Conservation (phyloP, 2,888 invertebrate genomes). For the Druceiella hillmani region DNA sequence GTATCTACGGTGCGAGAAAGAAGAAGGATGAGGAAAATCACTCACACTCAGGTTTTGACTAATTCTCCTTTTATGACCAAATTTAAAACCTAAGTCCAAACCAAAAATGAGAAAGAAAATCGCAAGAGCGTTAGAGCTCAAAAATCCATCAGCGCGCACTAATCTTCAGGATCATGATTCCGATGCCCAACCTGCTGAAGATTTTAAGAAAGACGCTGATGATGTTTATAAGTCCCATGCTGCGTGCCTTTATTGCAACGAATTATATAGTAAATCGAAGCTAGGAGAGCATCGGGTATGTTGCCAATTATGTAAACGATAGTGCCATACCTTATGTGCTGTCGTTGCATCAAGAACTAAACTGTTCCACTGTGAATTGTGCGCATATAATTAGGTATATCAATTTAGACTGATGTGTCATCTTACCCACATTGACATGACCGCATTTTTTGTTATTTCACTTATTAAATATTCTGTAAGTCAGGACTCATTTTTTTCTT, state of each 20-base stretch:
- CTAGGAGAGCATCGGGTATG: constrained; percentile 1
- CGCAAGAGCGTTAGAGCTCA: constrained; percentile 1
- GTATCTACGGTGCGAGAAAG: too few species aligned
- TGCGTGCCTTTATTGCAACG: not conserved
- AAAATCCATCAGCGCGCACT: not conserved
- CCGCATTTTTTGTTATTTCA: too few species aligned
- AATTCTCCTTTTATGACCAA: not conserved
- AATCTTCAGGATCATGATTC: constrained; percentile 1
- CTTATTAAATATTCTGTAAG: not conserved
- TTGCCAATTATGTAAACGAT: constrained; percentile 1
- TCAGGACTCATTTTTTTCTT: not conserved
- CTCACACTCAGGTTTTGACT: not conserved
- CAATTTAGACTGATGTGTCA: constrained; percentile 1
- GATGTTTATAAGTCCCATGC: not conserved
- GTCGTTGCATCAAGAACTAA: constrained; percentile 1
- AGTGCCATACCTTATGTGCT: constrained; percentile 1
- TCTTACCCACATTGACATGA: not conserved
- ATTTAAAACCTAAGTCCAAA: constrained; percentile 1
- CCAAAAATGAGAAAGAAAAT: not conserved
- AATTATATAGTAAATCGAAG: too few species aligned
- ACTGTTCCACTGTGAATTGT: not conserved
- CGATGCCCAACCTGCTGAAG: not conserved
- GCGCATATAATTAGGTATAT: not conserved
- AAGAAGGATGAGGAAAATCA: too few species aligned
- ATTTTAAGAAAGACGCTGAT: not conserved